Evolutionary conservation across 2,888 invertebrate species (phyloP).

Genomic region (Agriopis aurantiaria): DNA sequence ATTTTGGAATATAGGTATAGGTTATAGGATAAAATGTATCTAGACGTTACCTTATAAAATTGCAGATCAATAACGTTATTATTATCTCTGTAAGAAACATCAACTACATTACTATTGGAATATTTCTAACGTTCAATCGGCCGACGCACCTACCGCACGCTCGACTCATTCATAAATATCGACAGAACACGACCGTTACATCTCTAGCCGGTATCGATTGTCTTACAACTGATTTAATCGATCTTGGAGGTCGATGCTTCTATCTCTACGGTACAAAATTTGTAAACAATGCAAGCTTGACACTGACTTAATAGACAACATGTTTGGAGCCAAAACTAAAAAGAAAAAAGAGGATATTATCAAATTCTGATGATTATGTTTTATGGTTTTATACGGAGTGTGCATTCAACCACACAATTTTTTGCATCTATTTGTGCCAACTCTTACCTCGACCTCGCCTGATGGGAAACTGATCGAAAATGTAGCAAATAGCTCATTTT

Average conservation of each 20-base stretch:
- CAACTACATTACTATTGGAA: conserved; percentile 12
- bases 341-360: too few relatives aligned
- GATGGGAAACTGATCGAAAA: too few relatives aligned
- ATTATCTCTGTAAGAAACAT: neutral
- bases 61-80: neutral
- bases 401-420: too few relatives aligned
- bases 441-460: too few relatives aligned
- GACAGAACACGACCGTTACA: conserved; percentile 72
- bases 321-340: too few relatives aligned
- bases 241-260: conserved; percentile 33
- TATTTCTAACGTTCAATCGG: conserved; percentile 14
- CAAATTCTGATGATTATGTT: too few relatives aligned
- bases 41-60: neutral
- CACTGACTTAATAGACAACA: too few relatives aligned
- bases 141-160: conserved; percentile 33
- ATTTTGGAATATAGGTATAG: neutral
- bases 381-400: too few relatives aligned
- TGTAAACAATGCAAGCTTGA: conserved; percentile 7
- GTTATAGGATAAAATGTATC: neutral
- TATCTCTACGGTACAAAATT: conserved; percentile 17
- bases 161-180: conserved; percentile 77
- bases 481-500: too few relatives aligned
- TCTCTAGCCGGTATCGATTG: conserved; percentile 69
- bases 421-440: too few relatives aligned
- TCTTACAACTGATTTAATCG: conserved; percentile 68